Evolutionary conservation across 2,113 vertebrate genomes (phyloP).

Genomic region (Poeciliopsis turrubarensis): DNA sequence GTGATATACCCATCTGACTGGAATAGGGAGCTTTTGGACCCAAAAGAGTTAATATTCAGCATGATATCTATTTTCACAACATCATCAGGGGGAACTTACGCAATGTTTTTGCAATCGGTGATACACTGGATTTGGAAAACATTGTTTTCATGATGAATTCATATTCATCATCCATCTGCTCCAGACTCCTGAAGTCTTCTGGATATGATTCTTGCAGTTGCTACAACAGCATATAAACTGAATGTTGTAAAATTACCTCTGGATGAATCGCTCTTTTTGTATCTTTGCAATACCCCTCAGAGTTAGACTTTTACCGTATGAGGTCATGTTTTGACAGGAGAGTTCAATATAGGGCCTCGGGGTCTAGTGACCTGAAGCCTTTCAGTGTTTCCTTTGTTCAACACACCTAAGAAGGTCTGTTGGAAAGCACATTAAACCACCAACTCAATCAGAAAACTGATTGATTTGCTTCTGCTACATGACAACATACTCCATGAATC

Average conservation of each 20-base stretch:
- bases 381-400: no score
- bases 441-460: no score
- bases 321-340: background rate
- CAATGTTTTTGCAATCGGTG: slow-evolving; percentile 5
- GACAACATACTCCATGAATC: no score
- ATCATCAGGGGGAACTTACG: slow-evolving; percentile 17
- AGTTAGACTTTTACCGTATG: background rate
- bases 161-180: no score
- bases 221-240: no score
- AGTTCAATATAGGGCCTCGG: background rate
- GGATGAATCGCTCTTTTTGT: no score
- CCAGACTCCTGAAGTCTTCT: background rate
- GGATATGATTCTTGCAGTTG: background rate
- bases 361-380: no score
- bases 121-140: slow-evolving; percentile 2
- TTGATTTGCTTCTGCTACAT: no score
- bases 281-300: background rate
- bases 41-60: slow-evolving; percentile 39
- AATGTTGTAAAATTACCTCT: no score
- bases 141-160: slow-evolving; percentile 5
- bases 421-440: no score
- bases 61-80: slow-evolving; percentile 28
- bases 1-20: slow-evolving; percentile 53
- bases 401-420: no score
- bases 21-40: slow-evolving; percentile 49